A percentile compares a stretch with the other conserved stretches of the same genome.
These are phyloP conservation scores for Opisthograptis luteolata DNA, from an alignment of 2,888 invertebrate species.

Conservation along the genomic window DNA sequence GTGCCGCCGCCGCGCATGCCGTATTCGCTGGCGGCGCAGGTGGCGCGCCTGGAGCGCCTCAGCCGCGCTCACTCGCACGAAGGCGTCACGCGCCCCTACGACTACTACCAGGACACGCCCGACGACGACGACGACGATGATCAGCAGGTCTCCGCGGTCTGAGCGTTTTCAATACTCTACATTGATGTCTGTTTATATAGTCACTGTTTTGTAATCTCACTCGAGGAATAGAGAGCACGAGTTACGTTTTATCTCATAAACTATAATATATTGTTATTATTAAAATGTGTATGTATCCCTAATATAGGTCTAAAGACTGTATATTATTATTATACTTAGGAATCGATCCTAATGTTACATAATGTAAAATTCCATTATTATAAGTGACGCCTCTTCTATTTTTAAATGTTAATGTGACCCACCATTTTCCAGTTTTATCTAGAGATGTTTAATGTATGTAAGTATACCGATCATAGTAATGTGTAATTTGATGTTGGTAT, in stretches of 20 bases:
- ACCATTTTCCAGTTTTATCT: slow-evolving; percentile 83
- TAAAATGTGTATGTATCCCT: slow-evolving; percentile 75
- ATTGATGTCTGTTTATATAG: slow-evolving; percentile 75
- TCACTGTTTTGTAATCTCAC: slow-evolving; percentile 80
- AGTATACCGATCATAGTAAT: slow-evolving; percentile 54
- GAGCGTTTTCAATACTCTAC: slow-evolving; percentile 65
- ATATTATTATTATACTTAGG: slow-evolving; percentile 71
- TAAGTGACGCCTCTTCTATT: slow-evolving; percentile 70
- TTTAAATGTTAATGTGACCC: slow-evolving; percentile 77
- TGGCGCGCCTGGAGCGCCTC: slow-evolving; percentile 92
- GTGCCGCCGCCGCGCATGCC: slow-evolving; percentile 88
- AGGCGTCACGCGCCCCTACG: slow-evolving; percentile 91
- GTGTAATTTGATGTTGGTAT: slow-evolving; percentile 72
- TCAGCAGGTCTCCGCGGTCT: slow-evolving; percentile 82
- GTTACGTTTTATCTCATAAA: slow-evolving; percentile 70
- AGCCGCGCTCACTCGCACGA: slow-evolving; percentile 94
- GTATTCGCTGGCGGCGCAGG: slow-evolving; percentile 93
- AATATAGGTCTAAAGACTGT: slow-evolving; percentile 84
- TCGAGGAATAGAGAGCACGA: slow-evolving; percentile 79
- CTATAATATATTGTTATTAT: slow-evolving; percentile 42
- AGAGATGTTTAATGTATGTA: slow-evolving; percentile 78
- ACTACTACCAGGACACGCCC: slow-evolving; percentile 85
- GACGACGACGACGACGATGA: slow-evolving; percentile 82
- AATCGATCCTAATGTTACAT: slow-evolving; percentile 78
- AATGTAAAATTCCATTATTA: slow-evolving; percentile 75